Conservation (phyloP, 1,140 invertebrate genomes). For the Bombus sylvicola region DNA sequence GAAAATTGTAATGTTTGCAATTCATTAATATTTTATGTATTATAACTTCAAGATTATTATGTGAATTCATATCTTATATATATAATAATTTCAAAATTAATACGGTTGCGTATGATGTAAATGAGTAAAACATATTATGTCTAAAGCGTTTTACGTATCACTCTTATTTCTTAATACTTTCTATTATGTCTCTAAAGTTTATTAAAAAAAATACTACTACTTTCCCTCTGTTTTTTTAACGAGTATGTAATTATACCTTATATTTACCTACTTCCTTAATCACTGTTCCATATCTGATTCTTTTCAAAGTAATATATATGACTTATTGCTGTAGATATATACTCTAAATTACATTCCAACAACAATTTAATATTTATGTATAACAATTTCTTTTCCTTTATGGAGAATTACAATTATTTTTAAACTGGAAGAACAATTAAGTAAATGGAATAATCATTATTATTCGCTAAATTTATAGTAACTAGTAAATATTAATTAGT, state of each 20-base stretch:
- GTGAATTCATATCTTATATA: too few species aligned
- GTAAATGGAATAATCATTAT: not conserved
- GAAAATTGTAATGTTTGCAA: not conserved
- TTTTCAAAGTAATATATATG: not conserved
- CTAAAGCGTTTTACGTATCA: not conserved
- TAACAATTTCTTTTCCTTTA: not conserved
- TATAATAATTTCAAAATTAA: too few species aligned
- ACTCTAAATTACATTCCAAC: not conserved
- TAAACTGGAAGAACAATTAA: not conserved
- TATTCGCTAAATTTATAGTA: not conserved
- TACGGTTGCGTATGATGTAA: too few species aligned
- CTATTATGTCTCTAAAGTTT: too few species aligned
- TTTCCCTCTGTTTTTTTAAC: not conserved
- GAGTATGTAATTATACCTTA: not conserved
- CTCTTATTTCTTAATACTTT: too few species aligned
- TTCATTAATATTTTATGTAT: not conserved
- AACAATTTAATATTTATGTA: not conserved
- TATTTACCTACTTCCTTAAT: constrained; percentile 9
- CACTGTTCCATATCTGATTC: not conserved
- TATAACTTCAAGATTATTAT: too few species aligned
- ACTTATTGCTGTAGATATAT: not conserved
- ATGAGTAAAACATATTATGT: not conserved
- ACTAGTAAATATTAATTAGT: not conserved
- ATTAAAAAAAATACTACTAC: not conserved
- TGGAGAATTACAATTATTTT: not conserved